Conservation (phyloP, 2,797 vertebrate species). For the Brachymystax lenok region DNA sequence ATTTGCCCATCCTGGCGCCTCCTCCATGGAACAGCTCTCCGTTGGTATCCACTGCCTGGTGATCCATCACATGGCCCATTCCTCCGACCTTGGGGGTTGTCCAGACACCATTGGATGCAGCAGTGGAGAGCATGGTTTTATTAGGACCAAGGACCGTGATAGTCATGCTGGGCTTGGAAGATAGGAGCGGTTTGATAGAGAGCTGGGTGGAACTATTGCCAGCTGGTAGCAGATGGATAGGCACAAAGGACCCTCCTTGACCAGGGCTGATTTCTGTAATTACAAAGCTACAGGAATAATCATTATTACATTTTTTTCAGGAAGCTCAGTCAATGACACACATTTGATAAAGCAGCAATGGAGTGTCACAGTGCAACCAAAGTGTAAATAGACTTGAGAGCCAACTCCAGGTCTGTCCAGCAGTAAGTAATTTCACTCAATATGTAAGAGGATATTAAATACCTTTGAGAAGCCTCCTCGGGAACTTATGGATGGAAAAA, state of each 20-base stretch:
- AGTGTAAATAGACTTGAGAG: not conserved
- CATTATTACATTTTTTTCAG: not conserved
- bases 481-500: not conserved
- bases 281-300: not conserved
- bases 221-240: conserved; percentile 45
- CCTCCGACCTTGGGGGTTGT: not conserved
- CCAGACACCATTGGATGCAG: not conserved
- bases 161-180: conserved; percentile 10
- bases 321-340: not conserved
- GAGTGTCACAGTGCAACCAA: not conserved
- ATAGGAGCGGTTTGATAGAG: conserved; percentile 47
- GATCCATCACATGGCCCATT: not conserved
- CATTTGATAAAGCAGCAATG: not conserved
- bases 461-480: not conserved
- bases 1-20: not conserved
- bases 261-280: not conserved
- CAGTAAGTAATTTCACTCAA: not conserved
- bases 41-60: too few relatives aligned
- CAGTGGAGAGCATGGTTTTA: conserved; percentile 56
- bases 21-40: not conserved
- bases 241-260: conserved; percentile 51
- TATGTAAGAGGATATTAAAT: not conserved
- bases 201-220: conserved; percentile 37
- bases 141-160: conserved; percentile 30
- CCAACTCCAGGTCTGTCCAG: not conserved